Evolutionary conservation across 2,113 vertebrate genomes (phyloP).

Genomic region (Myrmecophaga tridactyla): DNA sequence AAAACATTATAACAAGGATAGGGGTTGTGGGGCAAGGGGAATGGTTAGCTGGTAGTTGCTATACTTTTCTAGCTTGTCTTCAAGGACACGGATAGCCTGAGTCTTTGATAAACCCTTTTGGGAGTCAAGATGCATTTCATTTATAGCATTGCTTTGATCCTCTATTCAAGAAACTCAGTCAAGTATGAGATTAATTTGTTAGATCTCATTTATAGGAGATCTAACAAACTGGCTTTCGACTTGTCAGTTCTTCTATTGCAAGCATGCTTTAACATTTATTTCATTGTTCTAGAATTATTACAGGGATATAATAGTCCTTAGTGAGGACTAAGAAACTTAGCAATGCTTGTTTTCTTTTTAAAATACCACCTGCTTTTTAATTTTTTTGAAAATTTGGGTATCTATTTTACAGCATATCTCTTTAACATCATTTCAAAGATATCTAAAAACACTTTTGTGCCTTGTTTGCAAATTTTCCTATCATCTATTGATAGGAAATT

Average conservation of each 20-base stretch:
- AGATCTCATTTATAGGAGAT: not conserved
- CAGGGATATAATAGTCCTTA: slow-evolving; percentile 5
- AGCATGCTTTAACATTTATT: not conserved
- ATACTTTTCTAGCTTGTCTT: not conserved
- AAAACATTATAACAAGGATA: not conserved
- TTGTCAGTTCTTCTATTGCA: not conserved
- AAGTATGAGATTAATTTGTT: not conserved
- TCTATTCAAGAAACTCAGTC: not conserved
- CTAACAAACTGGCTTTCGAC: too few relatives aligned
- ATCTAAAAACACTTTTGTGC: not conserved
- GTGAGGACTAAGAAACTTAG: not conserved
- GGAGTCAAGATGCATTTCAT: not conserved
- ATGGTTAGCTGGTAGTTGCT: not conserved
- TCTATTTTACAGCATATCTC: not conserved
- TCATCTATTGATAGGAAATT: not conserved
- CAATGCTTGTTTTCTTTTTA: not conserved
- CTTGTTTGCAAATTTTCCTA: slow-evolving; percentile 21
- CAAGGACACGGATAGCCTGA: not conserved
- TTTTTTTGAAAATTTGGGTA: not conserved
- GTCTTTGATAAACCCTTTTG: not conserved
- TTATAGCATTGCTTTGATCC: not conserved
- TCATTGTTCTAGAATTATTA: slow-evolving; percentile 16
- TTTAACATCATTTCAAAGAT: not conserved
- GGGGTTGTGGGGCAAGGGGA: not conserved
- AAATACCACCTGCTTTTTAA: not conserved